Evolutionary conservation across 1,140 invertebrate genomes (phyloP).

Genomic region (Drosophila nebulosa): DNA sequence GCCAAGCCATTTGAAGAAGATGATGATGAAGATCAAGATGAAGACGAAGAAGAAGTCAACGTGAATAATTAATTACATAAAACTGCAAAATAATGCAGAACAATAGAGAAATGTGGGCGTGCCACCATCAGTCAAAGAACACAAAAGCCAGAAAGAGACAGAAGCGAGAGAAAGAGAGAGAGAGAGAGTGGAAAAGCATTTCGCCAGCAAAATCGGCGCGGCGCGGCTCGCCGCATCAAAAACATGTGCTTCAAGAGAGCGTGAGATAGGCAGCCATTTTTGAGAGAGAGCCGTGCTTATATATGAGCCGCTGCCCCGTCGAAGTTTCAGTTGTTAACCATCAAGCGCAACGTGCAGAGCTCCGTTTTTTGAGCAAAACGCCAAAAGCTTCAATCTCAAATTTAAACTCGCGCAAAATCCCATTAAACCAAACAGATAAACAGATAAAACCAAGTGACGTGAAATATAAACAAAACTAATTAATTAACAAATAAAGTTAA

Average conservation of each 20-base stretch:
- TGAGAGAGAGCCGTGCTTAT: slow-evolving; percentile 30
- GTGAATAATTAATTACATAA: slow-evolving; percentile 54
- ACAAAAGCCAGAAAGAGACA: not conserved
- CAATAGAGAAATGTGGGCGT: slow-evolving; percentile 48
- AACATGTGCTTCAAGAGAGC: slow-evolving; percentile 55
- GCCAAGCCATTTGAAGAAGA: slow-evolving; percentile 29
- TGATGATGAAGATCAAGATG: not conserved
- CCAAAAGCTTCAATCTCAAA: not conserved
- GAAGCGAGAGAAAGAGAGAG: not conserved
- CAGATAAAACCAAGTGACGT: slow-evolving; percentile 13
- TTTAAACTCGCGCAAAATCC: slow-evolving; percentile 16
- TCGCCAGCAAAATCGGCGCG: slow-evolving; percentile 52
- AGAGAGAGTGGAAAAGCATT: slow-evolving; percentile 52
- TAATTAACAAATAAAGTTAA: slow-evolving; percentile 14
- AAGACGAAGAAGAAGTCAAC: not conserved
- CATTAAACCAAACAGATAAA: not conserved
- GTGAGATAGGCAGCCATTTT: not conserved
- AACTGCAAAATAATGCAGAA: slow-evolving; percentile 69
- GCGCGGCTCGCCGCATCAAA: slow-evolving; percentile 47
- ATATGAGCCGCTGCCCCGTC: slow-evolving; percentile 51
- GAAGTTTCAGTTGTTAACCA: slow-evolving; percentile 62
- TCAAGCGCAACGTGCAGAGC: slow-evolving; percentile 50
- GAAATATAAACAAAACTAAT: slow-evolving; percentile 15
- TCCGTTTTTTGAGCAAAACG: slow-evolving; percentile 12
- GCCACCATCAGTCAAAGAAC: slow-evolving; percentile 7